A percentile compares a stretch with the other conserved stretches of the same genome.
Conservation (phyloP, 1,140 invertebrate species). For the Chlorops oryzae region DNA sequence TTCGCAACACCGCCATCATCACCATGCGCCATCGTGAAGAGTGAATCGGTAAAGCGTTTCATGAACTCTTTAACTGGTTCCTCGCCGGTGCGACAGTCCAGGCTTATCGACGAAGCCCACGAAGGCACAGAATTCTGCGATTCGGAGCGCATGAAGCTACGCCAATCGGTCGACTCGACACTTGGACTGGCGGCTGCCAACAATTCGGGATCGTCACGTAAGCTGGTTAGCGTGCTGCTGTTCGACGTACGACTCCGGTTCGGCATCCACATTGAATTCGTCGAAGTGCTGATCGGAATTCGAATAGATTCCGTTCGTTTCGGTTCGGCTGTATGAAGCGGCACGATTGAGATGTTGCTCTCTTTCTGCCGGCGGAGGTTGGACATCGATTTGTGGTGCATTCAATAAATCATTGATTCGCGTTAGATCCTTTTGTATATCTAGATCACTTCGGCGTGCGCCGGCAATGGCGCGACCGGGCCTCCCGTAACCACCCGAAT, state of each 20-base stretch:
- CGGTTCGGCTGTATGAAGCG: slow-evolving; percentile 7
- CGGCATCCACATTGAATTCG: slow-evolving; percentile 31
- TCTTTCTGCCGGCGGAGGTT: slow-evolving; percentile 34
- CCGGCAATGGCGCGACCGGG: slow-evolving; percentile 31
- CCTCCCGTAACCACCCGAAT: slow-evolving; percentile 40
- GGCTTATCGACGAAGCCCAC: slow-evolving; percentile 65
- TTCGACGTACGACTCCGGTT: slow-evolving; percentile 37
- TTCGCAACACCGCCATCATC: no score
- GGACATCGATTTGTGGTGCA: slow-evolving; percentile 39
- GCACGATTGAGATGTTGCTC: slow-evolving; percentile 3
- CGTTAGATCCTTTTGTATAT: slow-evolving; percentile 39
- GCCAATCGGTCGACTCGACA: slow-evolving; percentile 45
- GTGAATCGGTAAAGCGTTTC: slow-evolving; percentile 63
- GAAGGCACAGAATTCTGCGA: slow-evolving; percentile 66
- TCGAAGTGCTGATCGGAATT: slow-evolving; percentile 17
- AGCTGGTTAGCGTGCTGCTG: slow-evolving; percentile 39
- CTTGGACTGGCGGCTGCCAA: slow-evolving; percentile 39
- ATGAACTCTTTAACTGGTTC: slow-evolving; percentile 65
- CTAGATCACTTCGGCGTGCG: slow-evolving; percentile 37
- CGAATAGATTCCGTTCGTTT: no score
- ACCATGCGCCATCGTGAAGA: slow-evolving; percentile 60
- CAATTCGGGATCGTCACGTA: slow-evolving; percentile 37
- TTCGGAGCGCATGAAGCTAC: slow-evolving; percentile 49
- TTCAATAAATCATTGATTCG: slow-evolving; percentile 29
- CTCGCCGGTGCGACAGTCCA: slow-evolving; percentile 65